These are phyloP conservation scores for Cinclus cinclus DNA, from an alignment of 2,113 vertebrate genomes.

Conservation along the genomic window DNA sequence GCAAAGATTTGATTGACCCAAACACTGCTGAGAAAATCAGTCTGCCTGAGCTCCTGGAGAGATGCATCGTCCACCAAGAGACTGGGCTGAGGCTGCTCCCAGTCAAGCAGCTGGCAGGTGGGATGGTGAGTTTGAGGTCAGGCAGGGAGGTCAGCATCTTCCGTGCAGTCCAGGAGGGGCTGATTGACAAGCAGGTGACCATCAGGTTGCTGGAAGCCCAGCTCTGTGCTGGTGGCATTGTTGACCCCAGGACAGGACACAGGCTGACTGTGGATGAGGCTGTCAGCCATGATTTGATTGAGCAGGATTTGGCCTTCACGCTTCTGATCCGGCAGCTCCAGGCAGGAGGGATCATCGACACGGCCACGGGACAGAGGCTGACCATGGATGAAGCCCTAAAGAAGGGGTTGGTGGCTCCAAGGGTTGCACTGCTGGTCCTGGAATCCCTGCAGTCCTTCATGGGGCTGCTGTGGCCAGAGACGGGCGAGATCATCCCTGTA, in stretches of 20 bases:
- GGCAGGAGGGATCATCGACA: slow-evolving; percentile 86
- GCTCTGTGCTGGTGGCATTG: slow-evolving; percentile 92
- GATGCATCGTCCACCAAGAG: slow-evolving; percentile 80
- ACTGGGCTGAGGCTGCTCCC: slow-evolving; percentile 85
- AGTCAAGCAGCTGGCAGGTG: slow-evolving; percentile 84
- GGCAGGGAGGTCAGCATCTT: slow-evolving; percentile 87
- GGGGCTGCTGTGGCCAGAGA: slow-evolving; percentile 90
- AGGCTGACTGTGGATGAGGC: slow-evolving; percentile 84
- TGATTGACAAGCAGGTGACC: slow-evolving; percentile 85
- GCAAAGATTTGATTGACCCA: slow-evolving; percentile 87
- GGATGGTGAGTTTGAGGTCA: slow-evolving; percentile 83
- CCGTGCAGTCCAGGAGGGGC: slow-evolving; percentile 86
- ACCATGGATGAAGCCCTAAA: slow-evolving; percentile 82
- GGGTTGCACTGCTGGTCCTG: slow-evolving; percentile 80
- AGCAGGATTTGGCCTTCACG: slow-evolving; percentile 87
- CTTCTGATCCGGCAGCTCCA: slow-evolving; percentile 85
- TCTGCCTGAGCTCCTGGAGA: slow-evolving; percentile 78
- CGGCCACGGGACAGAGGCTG: slow-evolving; percentile 76
- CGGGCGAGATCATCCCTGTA: slow-evolving; percentile 82
- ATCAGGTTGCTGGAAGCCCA: slow-evolving; percentile 88
- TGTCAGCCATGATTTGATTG: slow-evolving; percentile 80
- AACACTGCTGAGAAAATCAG: slow-evolving; percentile 87
- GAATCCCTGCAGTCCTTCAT: slow-evolving; percentile 84
- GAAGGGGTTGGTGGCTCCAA: slow-evolving; percentile 80
- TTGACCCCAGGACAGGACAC: slow-evolving; percentile 89